phyloP scores from a whole-genome alignment of 2,113 vertebrate species.

The Neolamprologus falcicula region DNA sequence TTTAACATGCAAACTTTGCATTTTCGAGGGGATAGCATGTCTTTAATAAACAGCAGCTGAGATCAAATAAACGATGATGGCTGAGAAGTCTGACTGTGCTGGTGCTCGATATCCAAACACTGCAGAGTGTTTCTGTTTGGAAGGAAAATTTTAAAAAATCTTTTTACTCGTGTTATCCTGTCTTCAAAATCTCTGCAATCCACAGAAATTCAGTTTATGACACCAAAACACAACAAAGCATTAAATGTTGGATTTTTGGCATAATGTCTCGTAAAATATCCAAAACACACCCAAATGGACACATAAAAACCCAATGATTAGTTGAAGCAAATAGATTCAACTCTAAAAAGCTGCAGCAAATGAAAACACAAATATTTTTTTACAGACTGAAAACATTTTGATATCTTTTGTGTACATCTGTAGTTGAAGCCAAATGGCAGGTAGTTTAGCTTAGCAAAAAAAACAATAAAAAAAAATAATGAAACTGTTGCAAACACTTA shows the following conservation, averaged over 20 bases:
- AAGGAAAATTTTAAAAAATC: rapidly evolving
- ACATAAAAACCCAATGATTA: not conserved
- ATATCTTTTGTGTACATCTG: not conserved
- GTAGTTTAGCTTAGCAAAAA: not conserved
- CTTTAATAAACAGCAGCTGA: not conserved
- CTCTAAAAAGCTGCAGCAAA: not conserved
- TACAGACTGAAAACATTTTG: not conserved
- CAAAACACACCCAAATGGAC: not conserved
- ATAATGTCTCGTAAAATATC: not conserved
- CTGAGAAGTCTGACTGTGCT: not conserved
- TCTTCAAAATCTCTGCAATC: not conserved
- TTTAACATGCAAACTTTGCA: constrained; percentile 25
- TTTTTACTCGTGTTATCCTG: not conserved
- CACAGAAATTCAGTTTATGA: not conserved
- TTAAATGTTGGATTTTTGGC: not conserved
- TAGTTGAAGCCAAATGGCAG: not conserved
- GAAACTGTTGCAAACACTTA: not conserved
- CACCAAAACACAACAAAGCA: not conserved
- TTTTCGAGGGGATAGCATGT: not conserved
- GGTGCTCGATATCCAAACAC: not conserved
- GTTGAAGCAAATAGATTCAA: not conserved
- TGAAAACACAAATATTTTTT: not conserved
- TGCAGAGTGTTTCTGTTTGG: not conserved
- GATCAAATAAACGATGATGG: not conserved
- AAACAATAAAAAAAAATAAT: too few relatives aligned